Evolutionary conservation across 2,797 vertebrate genomes (phyloP).

Genomic region (Echeneis naucrates): DNA sequence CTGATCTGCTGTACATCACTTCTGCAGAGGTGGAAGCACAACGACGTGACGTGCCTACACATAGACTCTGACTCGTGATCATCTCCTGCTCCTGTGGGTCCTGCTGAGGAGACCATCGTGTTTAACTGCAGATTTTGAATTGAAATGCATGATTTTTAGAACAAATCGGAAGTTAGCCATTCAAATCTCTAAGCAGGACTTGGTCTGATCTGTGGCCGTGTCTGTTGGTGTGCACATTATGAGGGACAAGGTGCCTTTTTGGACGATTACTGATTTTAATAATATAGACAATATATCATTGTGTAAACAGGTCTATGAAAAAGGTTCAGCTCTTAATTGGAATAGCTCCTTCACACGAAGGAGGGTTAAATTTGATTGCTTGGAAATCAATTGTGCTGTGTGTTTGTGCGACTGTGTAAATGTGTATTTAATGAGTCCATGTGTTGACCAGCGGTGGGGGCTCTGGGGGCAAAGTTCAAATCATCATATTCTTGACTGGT

Average conservation of each 20-base stretch:
- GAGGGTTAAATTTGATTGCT: conserved; percentile 10
- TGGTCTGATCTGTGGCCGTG: conserved; percentile 23
- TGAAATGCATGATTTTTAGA: conserved; percentile 72
- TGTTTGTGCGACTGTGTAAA: not conserved
- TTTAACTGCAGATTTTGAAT: conserved; percentile 57
- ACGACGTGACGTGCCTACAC: conserved; percentile 25
- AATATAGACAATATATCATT: conserved; percentile 39
- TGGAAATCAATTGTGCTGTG: conserved; percentile 15
- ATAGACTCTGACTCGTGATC: conserved; percentile 18
- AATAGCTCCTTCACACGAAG: conserved; percentile 3
- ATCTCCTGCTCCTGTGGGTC: conserved; percentile 47
- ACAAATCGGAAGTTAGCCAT: conserved; percentile 53
- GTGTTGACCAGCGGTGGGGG: conserved; percentile 3
- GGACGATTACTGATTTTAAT: conserved; percentile 47
- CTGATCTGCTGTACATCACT: conserved; percentile 33
- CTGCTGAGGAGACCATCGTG: conserved; percentile 45
- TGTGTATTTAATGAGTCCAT: conserved; percentile 1
- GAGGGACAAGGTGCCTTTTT: conserved; percentile 71
- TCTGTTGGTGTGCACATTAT: conserved; percentile 35
- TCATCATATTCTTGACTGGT: conserved; percentile 50
- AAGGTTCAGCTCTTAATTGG: conserved; percentile 19
- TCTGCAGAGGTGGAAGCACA: conserved; percentile 51
- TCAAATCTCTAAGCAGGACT: conserved; percentile 55
- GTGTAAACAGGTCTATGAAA: conserved; percentile 16
- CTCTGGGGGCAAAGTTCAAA: conserved; percentile 50